Conservation (phyloP, 92 coral and sea anemone species). For the Zoanthus solanderi region DNA sequence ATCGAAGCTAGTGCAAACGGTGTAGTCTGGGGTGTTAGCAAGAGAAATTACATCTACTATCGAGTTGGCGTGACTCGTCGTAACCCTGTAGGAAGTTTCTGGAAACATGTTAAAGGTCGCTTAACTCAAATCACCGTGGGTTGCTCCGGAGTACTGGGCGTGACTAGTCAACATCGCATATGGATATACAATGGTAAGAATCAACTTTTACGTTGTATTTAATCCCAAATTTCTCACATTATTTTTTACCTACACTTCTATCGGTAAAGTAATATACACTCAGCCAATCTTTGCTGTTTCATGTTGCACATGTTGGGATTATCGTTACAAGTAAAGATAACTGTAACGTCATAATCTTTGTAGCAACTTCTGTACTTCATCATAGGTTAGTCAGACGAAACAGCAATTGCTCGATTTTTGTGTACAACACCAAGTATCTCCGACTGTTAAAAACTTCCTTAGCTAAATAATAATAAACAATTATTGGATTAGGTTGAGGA, state of each 20-base stretch:
- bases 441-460: no score
- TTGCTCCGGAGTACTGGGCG: background rate
- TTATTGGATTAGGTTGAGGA: no score
- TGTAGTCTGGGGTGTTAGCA: background rate
- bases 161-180: background rate
- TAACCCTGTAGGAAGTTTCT: background rate
- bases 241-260: background rate
- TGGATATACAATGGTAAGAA: background rate
- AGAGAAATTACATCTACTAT: background rate
- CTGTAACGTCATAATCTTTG: no score
- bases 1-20: background rate
- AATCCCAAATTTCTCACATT: background rate
- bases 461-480: no score
- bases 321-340: no score
- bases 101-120: background rate
- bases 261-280: background rate
- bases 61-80: slow-evolving; percentile 4
- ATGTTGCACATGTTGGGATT: no score
- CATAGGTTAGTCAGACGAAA: no score
- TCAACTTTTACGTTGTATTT: background rate
- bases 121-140: background rate
- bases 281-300: no score
- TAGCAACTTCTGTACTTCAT: no score
- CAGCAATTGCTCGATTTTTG: no score
- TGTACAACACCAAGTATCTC: no score